Base-by-base conservation (phyloP, 2,888 invertebrate genomes). In the Copidosoma aretas region DNA sequence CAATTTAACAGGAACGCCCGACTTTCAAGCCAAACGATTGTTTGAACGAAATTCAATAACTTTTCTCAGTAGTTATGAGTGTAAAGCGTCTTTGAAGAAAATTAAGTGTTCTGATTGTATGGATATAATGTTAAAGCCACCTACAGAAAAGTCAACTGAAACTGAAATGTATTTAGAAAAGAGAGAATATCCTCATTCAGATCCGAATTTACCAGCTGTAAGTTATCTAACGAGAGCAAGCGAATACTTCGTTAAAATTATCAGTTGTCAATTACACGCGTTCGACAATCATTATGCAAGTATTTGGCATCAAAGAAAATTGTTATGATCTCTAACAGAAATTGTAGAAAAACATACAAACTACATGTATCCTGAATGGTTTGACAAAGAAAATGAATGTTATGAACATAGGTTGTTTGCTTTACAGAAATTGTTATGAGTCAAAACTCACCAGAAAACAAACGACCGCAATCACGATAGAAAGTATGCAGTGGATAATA, bases 241-340 rank as follows among this genome's bases (percentile, higher is more conserved):
- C 3, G 49, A 49, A 3, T 49, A 49, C 19, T 49, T 3, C 3
- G 4, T 15, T 10, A 49, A 49, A 15, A 49, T 49, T 49, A 49
- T 49, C 4, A 49, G 49, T 49, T 49, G 49, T 49, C 49, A 49
- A 10, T 49, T 49, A 49, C 49, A 49, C 10, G 49, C 49, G 10
- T 49, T 49, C 10, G 4, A 49, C 19, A 10, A 49, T n/a, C 49
- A 49, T 49, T 19, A 49, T 19, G 10, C 32, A 49, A 49, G 49
- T 49, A 3, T 49, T 49, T 49, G 49, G 49, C 49, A 49, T 49
- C 49, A 49, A 49, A 49, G 43, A 43, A 49, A 49, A 19, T 49
- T 49, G 49, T 19, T 49, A 49, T 10, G 3, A n/a, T 4, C 49
- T 19, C 10, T 49, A 19, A 49, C 3, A 3, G 12, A 49, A 49